Evolutionary conservation across 1,140 invertebrate species (phyloP), one percentile per base, ranked within the genome.

Genomic region (Anthonomus grandis): DNA sequence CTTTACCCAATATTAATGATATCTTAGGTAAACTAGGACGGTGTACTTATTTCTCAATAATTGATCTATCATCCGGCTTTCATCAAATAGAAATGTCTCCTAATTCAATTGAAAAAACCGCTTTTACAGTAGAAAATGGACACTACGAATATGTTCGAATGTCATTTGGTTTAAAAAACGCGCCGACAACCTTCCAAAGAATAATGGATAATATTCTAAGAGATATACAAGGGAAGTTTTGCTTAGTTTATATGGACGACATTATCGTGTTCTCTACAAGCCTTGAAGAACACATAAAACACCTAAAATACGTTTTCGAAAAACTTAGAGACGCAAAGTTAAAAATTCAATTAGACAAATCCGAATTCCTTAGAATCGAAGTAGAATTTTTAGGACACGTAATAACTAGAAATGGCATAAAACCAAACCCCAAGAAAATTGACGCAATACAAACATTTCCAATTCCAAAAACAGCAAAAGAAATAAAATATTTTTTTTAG

Each of bases 81-180:
- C n/a, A 51, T 24, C 34, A 57, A 19, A 53, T 53, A 23, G 47
- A 44, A 55, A 36, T 52, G 34, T 4, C 19, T 52, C 23, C 23
- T 18, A 21, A 55, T 2, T 34, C 41, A 3, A 52, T 49, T 31
- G 3, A 4, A 12, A 49, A 55, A 37, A 57, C 57, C 3, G 57
- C 51, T 12, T 55, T 46, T 27, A 49, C 4, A 5, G 49, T 51
- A 2, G 36, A 54, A 18, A 38, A 38, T 38, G 51, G 57, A n/a
- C 41, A 54, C n/a, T 74, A 64, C 52, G 57, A 72, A 46, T 75
- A 66, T 64, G 53, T 48, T 24, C 36, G 64, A 21, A 67, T 75
- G 61, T 74, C 74, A 10, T 76, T 77, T 66, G 77, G 75, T 2
- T 51, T 75, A 25, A 59, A 64, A 21, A 74, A 71, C 55, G 67